phyloP scores from a whole-genome alignment of 2,797 vertebrate species.

The Eutrigla gurnardus region DNA sequence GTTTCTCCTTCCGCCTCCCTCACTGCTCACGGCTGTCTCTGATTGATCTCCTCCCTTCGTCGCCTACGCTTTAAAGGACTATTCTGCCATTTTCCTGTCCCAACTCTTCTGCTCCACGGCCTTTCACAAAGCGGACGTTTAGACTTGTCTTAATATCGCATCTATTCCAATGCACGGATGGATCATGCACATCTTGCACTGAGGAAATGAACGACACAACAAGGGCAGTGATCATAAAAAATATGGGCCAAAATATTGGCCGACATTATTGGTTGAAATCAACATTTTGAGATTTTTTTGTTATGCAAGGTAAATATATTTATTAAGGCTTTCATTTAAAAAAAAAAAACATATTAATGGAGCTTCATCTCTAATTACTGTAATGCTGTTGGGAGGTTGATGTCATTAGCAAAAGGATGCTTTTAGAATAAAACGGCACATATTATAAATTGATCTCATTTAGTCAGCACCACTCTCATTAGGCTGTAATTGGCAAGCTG shows the following conservation, averaged over 20 bases:
- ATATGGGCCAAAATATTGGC: background rate
- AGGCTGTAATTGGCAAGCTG: background rate
- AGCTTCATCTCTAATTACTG: background rate
- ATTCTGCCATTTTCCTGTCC: background rate
- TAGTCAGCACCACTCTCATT: background rate
- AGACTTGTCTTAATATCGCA: no score
- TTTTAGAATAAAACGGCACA: background rate
- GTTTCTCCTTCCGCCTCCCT: background rate
- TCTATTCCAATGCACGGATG: no score
- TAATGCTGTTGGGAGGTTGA: background rate
- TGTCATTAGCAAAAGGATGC: background rate
- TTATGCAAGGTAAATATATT: background rate
- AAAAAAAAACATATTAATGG: background rate
- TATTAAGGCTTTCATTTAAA: background rate
- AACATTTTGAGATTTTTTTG: background rate
- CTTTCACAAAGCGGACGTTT: no score
- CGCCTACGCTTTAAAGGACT: background rate
- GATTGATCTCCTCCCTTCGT: background rate
- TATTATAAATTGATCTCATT: background rate
- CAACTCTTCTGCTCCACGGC: background rate
- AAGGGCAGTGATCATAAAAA: constrained; percentile 30
- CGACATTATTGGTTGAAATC: background rate
- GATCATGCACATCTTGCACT: background rate
- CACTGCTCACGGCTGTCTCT: constrained; percentile 6
- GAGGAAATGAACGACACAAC: constrained; percentile 11